These are phyloP conservation scores for Chlorops oryzae DNA, from an alignment of 1,140 invertebrate species.

Conservation along the genomic window DNA sequence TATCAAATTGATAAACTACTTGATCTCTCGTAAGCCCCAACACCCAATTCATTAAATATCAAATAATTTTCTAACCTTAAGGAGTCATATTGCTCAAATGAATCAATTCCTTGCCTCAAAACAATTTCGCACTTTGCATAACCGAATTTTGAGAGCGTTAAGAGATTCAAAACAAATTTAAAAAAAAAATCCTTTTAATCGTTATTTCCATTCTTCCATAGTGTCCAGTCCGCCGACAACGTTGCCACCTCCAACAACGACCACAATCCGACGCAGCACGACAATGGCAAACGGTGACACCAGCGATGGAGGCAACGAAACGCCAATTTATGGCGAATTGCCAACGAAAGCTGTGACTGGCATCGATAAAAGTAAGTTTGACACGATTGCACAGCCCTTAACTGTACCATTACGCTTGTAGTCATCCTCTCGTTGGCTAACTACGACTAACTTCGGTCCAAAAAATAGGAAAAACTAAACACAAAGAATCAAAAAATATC, in stretches of 20 bases:
- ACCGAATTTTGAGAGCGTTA: not conserved
- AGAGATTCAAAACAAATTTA: not conserved
- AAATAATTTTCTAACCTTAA: too few relatives aligned
- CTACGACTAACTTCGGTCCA: too few relatives aligned
- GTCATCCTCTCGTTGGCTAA: not conserved
- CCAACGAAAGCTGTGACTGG: constrained; percentile 41
- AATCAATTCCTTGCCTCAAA: not conserved
- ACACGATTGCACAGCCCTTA: not conserved
- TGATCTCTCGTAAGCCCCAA: too few relatives aligned
- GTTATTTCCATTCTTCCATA: constrained; percentile 17
- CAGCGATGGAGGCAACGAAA: constrained; percentile 21
- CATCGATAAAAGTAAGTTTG: constrained; percentile 43
- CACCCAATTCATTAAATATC: too few relatives aligned
- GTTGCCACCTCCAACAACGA: constrained; percentile 41
- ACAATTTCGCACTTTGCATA: too few relatives aligned
- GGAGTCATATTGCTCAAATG: too few relatives aligned
- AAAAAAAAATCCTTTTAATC: not conserved
- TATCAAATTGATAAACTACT: too few relatives aligned
- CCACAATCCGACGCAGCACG: constrained; percentile 33
- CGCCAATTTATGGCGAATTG: constrained; percentile 26
- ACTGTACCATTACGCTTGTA: not conserved
- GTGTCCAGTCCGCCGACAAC: constrained; percentile 47
- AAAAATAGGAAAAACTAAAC: too few relatives aligned
- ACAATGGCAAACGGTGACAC: constrained; percentile 23
- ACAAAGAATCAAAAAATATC: too few relatives aligned